These are phyloP conservation scores for Prorops nasuta DNA, from an alignment of 1,140 invertebrate genomes.

Conservation along the genomic window DNA sequence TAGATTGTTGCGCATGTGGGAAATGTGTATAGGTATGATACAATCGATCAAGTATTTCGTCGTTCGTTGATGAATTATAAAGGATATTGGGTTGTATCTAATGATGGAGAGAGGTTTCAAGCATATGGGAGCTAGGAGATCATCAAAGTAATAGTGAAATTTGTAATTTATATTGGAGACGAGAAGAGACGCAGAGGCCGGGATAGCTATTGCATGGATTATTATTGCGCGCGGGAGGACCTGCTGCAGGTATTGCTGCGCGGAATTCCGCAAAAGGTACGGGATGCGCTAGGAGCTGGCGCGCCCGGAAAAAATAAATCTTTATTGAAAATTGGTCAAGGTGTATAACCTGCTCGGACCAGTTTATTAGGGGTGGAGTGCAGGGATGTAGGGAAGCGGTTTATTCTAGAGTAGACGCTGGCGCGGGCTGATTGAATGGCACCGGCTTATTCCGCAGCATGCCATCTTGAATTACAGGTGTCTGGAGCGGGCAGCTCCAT, in stretches of 20 bases:
- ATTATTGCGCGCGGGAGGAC: background rate
- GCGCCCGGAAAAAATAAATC: conserved; percentile 30
- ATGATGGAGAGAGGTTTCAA: no score
- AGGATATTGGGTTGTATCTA: background rate
- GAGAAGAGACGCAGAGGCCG: no score
- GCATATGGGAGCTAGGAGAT: background rate
- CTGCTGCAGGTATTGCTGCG: conserved; percentile 6
- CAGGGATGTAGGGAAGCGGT: no score
- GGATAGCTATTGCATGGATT: no score
- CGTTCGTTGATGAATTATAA: conserved; percentile 5
- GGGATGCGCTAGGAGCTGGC: conserved; percentile 14
- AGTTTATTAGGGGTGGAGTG: conserved; percentile 25
- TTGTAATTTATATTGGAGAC: no score
- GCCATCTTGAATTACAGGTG: conserved; percentile 26
- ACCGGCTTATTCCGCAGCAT: no score
- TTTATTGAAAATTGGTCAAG: conserved; percentile 28
- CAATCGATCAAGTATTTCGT: no score
- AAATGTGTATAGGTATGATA: no score
- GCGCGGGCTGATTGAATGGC: conserved; percentile 4
- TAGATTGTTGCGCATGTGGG: no score
- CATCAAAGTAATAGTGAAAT: background rate
- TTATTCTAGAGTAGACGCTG: conserved; percentile 5
- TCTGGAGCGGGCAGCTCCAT: conserved; percentile 25
- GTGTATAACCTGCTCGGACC: conserved; percentile 9
- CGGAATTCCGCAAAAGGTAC: conserved; percentile 23